Percentiles rank a stretch among this genome's conserved stretches.
Conservation (phyloP, 2,888 invertebrate genomes). For the Melanostoma scalare region DNA sequence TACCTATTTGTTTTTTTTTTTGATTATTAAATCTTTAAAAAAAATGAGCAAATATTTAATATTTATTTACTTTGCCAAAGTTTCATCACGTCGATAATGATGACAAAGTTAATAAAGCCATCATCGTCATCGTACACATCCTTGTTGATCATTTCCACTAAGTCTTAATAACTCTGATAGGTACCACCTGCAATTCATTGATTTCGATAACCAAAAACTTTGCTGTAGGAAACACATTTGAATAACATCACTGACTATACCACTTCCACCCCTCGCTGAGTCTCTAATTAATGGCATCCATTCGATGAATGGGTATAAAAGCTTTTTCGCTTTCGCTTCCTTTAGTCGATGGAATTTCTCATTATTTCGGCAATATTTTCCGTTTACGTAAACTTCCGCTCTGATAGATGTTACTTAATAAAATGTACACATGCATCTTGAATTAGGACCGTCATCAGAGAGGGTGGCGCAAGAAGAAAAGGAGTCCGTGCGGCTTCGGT, state of each 20-base stretch:
- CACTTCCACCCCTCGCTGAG: constrained; percentile 52
- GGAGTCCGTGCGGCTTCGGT: not conserved
- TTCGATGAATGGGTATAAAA: constrained; percentile 70
- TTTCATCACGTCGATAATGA: too few species aligned
- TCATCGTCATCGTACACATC: too few species aligned
- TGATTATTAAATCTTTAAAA: too few species aligned
- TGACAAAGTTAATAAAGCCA: too few species aligned
- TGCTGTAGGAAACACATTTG: not conserved
- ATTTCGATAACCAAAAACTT: too few species aligned
- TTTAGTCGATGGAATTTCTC: constrained; percentile 73
- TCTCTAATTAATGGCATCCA: constrained; percentile 70
- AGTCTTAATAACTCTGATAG: too few species aligned
- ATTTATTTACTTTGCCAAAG: too few species aligned
- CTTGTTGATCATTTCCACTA: too few species aligned
- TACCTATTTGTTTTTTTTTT: too few species aligned
- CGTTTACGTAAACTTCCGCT: constrained; percentile 72
- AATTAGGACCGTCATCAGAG: constrained; percentile 60
- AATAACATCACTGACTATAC: constrained; percentile 24
- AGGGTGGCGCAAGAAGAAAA: not conserved
- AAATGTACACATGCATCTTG: constrained; percentile 73
- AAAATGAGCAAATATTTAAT: too few species aligned
- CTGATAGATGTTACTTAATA: constrained; percentile 73
- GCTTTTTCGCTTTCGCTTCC: constrained; percentile 60
- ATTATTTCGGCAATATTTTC: constrained; percentile 74
- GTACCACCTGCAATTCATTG: too few species aligned